These are phyloP conservation scores for Sphenodon punctatus DNA, from an alignment of 2,797 vertebrate genomes.

Conservation along the genomic window DNA sequence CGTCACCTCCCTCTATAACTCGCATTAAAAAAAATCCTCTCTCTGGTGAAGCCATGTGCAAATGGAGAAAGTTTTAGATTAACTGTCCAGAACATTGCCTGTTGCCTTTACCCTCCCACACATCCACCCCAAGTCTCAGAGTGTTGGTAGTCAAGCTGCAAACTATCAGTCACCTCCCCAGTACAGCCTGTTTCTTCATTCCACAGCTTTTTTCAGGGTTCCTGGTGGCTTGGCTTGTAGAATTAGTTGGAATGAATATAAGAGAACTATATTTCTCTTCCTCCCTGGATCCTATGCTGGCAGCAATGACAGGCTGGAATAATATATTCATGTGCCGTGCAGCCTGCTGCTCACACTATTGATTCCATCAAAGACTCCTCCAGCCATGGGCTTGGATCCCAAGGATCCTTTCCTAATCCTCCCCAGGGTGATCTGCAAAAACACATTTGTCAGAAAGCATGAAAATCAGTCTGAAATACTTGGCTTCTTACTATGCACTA, in stretches of 20 bases:
- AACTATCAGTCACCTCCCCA: background rate
- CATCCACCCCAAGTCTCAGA: background rate
- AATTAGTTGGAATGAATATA: background rate
- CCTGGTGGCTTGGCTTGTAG: background rate
- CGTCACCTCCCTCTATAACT: too few species aligned
- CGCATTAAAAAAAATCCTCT: too few species aligned
- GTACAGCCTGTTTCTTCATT: background rate
- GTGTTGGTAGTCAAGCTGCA: background rate
- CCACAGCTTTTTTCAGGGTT: background rate
- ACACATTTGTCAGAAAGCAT: background rate
- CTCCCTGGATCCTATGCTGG: background rate
- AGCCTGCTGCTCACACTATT: background rate
- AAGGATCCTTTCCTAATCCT: background rate
- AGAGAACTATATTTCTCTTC: background rate
- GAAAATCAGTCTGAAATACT: background rate
- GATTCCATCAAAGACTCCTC: background rate
- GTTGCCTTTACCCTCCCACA: too few species aligned
- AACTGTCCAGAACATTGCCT: too few species aligned
- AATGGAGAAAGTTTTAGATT: background rate
- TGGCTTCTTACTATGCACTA: background rate
- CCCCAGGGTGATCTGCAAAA: background rate
- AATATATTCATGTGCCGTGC: background rate
- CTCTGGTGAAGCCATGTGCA: background rate
- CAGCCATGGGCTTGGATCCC: background rate
- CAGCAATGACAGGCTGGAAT: background rate